phyloP scores from a whole-genome alignment of 1,140 invertebrate species.

The Aphis gossypii region DNA sequence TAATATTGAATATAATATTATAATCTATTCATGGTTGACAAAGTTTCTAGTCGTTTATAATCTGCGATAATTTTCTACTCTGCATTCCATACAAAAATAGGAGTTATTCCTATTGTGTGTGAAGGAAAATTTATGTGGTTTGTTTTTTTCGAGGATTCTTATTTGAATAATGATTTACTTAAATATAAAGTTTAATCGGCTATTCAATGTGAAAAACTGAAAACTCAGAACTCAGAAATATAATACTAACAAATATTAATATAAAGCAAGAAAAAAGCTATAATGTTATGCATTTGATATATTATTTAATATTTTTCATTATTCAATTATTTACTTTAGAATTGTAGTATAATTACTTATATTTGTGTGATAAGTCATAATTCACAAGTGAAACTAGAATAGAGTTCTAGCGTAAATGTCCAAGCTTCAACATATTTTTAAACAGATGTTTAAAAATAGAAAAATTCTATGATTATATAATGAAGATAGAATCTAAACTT shows the following conservation, averaged over 20 bases:
- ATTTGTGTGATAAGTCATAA: neutral
- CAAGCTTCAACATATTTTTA: neutral
- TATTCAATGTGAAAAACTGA: neutral
- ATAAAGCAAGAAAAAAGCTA: too few relatives aligned
- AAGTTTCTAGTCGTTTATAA: constrained; percentile 20
- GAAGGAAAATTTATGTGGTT: neutral
- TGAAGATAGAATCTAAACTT: neutral
- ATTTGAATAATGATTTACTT: neutral
- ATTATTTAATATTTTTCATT: neutral
- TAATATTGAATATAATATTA: neutral
- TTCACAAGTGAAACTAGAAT: neutral
- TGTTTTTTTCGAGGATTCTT: neutral
- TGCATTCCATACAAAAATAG: neutral
- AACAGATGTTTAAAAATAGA: neutral
- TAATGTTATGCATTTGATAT: too few relatives aligned
- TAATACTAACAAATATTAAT: neutral
- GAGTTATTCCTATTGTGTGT: neutral
- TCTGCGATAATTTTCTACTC: neutral
- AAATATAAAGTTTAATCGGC: neutral
- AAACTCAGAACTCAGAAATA: neutral
- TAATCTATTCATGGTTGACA: neutral
- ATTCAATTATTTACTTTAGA: neutral
- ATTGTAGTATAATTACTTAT: neutral
- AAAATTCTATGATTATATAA: neutral
- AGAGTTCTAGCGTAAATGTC: neutral